These are phyloP conservation scores for Steinernema feltiae DNA, from an alignment of 1,140 invertebrate species.

Conservation along the genomic window DNA sequence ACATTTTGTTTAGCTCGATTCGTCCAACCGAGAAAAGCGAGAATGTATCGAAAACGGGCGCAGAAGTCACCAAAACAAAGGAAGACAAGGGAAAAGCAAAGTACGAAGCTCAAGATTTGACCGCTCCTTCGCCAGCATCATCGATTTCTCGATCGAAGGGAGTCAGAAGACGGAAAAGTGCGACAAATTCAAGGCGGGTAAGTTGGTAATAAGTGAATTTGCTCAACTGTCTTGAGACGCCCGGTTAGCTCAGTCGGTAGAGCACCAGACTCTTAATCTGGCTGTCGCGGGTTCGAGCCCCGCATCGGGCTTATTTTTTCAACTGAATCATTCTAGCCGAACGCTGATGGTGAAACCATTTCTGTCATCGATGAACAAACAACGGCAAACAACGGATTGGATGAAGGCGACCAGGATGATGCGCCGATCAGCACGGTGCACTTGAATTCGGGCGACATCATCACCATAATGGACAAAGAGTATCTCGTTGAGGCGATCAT, in stretches of 20 bases:
- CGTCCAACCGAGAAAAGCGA: too few relatives aligned
- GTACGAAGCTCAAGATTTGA: too few relatives aligned
- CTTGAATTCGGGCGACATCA: background rate
- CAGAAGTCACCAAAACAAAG: too few relatives aligned
- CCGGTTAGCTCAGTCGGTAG: constrained; percentile 45
- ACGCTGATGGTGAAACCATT: background rate
- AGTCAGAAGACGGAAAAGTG: too few relatives aligned
- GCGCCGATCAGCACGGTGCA: background rate
- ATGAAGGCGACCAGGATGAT: background rate
- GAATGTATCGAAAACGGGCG: too few relatives aligned
- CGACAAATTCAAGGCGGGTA: too few relatives aligned
- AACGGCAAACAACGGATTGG: background rate
- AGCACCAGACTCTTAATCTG: constrained; percentile 45
- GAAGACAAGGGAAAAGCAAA: too few relatives aligned
- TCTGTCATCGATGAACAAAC: background rate
- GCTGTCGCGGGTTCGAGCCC: constrained; percentile 44
- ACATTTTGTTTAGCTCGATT: too few relatives aligned
- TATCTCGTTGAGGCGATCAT: background rate
- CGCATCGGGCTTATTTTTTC: constrained; percentile 27
- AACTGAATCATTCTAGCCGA: background rate
- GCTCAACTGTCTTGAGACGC: too few relatives aligned
- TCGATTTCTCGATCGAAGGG: too few relatives aligned
- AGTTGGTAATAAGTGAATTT: too few relatives aligned
- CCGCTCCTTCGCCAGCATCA: too few relatives aligned
- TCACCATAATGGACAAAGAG: background rate